A percentile compares a stretch with the other conserved stretches of the same genome.
These are phyloP conservation scores for Mesorhabditis spiculigera DNA, from an alignment of 2,888 invertebrate species.

Conservation along the genomic window DNA sequence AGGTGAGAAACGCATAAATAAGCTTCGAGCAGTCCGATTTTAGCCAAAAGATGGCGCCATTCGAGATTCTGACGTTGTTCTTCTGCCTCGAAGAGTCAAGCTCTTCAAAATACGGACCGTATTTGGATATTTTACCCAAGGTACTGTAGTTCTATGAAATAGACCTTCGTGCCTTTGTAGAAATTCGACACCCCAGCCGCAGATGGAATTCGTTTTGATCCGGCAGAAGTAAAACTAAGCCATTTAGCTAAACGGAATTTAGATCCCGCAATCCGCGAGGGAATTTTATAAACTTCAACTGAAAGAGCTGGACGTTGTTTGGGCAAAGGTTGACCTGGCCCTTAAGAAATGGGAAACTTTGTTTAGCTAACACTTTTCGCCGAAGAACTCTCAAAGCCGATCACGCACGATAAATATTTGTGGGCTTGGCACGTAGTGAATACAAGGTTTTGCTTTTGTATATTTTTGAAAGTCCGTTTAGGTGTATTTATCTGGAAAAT, in stretches of 20 bases:
- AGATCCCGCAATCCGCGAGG: constrained; percentile 25
- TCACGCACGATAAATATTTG: constrained; percentile 20
- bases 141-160: constrained; percentile 5
- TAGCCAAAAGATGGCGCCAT: constrained; percentile 31
- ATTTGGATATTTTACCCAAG: constrained; percentile 44
- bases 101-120: constrained; percentile 40
- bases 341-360: background rate
- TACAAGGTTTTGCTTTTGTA: constrained; percentile 35
- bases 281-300: constrained; percentile 36
- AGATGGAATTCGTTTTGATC: constrained; percentile 18
- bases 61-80: constrained; percentile 46
- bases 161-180: background rate
- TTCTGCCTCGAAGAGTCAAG: constrained; percentile 36
- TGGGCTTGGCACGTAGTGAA: constrained; percentile 59
- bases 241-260: background rate
- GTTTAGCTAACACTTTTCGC: constrained; percentile 14
- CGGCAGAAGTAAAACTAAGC: constrained; percentile 15
- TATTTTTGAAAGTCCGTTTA: background rate
- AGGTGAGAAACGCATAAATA: constrained; percentile 17
- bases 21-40: background rate
- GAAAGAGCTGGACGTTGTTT: constrained; percentile 23
- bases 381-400: constrained; percentile 17
- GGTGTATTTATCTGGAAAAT: constrained; percentile 38
- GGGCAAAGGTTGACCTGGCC: constrained; percentile 15
- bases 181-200: constrained; percentile 25